These are phyloP conservation scores for Sitta carolinensis DNA, from an alignment of 2,797 vertebrate genomes.

Conservation along the genomic window DNA sequence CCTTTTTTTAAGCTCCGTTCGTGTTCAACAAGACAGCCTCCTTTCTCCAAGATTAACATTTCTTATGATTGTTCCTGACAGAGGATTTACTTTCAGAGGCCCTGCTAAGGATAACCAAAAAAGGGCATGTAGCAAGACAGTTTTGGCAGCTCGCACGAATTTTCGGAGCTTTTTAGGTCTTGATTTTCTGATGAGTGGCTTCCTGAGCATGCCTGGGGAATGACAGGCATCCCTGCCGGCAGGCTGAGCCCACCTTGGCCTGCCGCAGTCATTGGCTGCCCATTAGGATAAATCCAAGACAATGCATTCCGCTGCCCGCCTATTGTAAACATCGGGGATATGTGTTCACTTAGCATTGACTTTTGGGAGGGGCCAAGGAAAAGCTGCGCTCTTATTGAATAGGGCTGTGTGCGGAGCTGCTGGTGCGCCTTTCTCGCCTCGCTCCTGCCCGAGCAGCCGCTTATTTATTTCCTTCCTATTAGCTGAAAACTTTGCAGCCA, in stretches of 20 bases:
- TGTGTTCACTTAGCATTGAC: conserved; percentile 80
- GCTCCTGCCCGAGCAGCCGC: conserved; percentile 62
- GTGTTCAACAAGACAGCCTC: conserved; percentile 72
- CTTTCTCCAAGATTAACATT: conserved; percentile 84
- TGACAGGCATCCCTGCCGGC: conserved; percentile 81
- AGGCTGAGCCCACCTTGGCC: conserved; percentile 76
- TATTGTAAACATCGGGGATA: conserved; percentile 81
- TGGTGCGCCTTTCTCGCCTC: conserved; percentile 59
- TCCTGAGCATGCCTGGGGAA: conserved; percentile 83
- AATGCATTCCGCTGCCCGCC: conserved; percentile 78
- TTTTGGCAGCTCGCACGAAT: conserved; percentile 80
- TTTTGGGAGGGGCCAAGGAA: conserved; percentile 88
- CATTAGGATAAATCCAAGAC: conserved; percentile 78
- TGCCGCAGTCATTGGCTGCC: conserved; percentile 75
- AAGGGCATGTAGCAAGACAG: conserved; percentile 82
- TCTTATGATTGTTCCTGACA: conserved; percentile 88
- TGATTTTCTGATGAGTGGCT: conserved; percentile 80
- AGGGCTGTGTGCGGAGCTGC: conserved; percentile 71
- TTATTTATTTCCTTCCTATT: conserved; percentile 55
- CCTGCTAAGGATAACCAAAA: conserved; percentile 88
- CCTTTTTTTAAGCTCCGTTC: conserved; percentile 57
- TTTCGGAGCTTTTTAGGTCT: conserved; percentile 82
- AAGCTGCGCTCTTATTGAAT: conserved; percentile 79
- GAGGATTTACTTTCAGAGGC: conserved; percentile 87
- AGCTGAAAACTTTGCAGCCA: conserved; percentile 56